These are phyloP conservation scores for Styela clava DNA, from an alignment of 23 tunicate genomes.

Conservation along the genomic window DNA sequence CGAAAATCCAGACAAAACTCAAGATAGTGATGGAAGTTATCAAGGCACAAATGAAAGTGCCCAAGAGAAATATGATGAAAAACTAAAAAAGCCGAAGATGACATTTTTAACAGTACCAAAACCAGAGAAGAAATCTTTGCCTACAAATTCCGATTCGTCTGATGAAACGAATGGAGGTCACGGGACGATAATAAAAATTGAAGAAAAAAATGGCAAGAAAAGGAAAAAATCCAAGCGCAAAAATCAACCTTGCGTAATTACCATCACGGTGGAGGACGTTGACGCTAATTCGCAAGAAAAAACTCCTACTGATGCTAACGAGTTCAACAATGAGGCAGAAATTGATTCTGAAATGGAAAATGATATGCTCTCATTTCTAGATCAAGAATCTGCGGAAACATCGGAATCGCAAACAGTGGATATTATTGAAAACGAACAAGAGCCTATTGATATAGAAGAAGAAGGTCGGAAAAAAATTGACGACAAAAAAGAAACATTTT, in stretches of 20 bases:
- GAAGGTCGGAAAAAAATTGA: neutral
- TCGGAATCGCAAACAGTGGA: neutral
- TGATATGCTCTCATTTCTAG: neutral
- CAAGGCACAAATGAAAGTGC: neutral
- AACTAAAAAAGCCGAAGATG: neutral
- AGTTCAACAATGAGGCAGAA: neutral
- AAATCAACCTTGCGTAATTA: neutral
- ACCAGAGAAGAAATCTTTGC: neutral
- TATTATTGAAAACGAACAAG: neutral
- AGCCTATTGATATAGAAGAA: neutral
- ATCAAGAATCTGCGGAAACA: neutral
- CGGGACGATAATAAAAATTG: too few relatives aligned
- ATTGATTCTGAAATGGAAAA: neutral
- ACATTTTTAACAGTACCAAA: constrained; percentile 11
- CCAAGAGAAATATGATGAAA: neutral
- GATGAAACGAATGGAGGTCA: neutral
- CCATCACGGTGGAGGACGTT: constrained; percentile 19
- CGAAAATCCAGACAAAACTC: neutral
- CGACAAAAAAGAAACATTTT: neutral
- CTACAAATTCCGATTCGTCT: neutral
- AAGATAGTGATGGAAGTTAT: neutral
- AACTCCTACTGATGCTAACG: neutral
- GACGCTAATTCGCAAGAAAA: neutral
- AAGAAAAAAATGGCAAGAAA: neutral
- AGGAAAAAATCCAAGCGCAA: neutral